Evolutionary conservation across 92 coral and sea anemone genomes (phyloP).

Genomic region (Epizoanthus scotinus): DNA sequence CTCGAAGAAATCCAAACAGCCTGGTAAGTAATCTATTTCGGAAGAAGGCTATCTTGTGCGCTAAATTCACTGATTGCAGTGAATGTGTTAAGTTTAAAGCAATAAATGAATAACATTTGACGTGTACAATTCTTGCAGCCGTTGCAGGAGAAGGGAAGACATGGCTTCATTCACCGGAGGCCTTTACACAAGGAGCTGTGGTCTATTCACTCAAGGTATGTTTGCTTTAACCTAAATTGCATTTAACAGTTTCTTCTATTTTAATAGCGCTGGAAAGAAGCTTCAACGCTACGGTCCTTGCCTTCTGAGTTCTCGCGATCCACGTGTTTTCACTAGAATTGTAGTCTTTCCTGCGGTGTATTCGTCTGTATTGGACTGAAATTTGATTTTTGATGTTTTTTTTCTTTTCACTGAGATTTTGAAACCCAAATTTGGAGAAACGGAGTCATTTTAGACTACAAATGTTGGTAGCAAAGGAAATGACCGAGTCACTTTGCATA

Average conservation of each 20-base stretch:
- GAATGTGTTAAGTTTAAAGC: neutral
- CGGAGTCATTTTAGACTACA: neutral
- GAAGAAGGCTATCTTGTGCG: neutral
- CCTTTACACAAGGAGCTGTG: slow-evolving; percentile 74
- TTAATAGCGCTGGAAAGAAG: neutral
- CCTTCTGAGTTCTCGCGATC: neutral
- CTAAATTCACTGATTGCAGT: too few species aligned
- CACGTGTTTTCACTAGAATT: slow-evolving; percentile 15
- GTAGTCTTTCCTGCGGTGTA: neutral
- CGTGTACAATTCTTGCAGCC: neutral
- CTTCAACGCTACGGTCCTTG: too few species aligned
- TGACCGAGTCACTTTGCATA: neutral
- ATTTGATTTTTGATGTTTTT: neutral
- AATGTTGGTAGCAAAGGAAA: neutral
- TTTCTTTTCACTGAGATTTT: too few species aligned
- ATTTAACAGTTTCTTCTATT: neutral
- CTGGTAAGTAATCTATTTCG: slow-evolving; percentile 44
- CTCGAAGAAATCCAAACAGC: slow-evolving; percentile 69
- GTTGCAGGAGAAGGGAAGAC: slow-evolving; percentile 61
- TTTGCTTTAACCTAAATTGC: neutral
- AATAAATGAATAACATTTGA: neutral
- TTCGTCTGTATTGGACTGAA: neutral
- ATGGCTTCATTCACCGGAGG: slow-evolving; percentile 91
- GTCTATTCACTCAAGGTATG: slow-evolving; percentile 86
- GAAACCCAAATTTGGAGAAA: neutral